Base-by-base conservation (phyloP, 1,140 invertebrate genomes). In the Bombus picipes region DNA sequence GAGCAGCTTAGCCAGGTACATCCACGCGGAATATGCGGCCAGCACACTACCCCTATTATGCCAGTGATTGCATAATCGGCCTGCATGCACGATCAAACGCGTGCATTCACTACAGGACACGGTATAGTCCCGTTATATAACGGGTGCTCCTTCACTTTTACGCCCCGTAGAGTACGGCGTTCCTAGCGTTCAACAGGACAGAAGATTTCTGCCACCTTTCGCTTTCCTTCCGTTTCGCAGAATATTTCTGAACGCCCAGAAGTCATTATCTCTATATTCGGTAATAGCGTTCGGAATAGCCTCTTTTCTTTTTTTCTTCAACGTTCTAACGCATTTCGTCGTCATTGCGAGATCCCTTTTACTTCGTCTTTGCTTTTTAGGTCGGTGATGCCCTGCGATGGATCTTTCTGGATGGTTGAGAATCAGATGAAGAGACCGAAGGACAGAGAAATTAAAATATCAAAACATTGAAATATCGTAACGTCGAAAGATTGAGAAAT, bases 121-220 rank as follows among this genome's bases (percentile, higher is more conserved):
- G 86, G 77, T 71, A 89, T 83, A 82, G 89, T 81, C 86, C 79
- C 66, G 87, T 87, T 92, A 92, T 89, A 91, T 90, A 92, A 92
- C 79, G 66, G 83, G 84, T 86, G 74, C 70, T 88, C 85, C 85
- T 89, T 90, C 89, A 89, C 91, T 93, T 92, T 92, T 91, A 88
- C 86, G 85, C 18, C 72, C 62, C 28, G 66, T 78, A 83, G 82
- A 89, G 71, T 82, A 66, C 84, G 68, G 77, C 65, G 39, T 81
- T 75, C 41, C 41, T 37, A 43, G 75, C 62, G 68, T 85, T 88
- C 66, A 47, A 15, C 53, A 32, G 15, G 41, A 70, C 57, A 32
- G 59, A 78, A 25, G 62, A 83, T 83, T 76, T 43, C 86, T 89
- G 34, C 37, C 41, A 43, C 72, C 71, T 81, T 73, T 80, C 83